These are phyloP conservation scores for Lates japonicus DNA, from an alignment of 2,797 vertebrate species.

Conservation along the genomic window DNA sequence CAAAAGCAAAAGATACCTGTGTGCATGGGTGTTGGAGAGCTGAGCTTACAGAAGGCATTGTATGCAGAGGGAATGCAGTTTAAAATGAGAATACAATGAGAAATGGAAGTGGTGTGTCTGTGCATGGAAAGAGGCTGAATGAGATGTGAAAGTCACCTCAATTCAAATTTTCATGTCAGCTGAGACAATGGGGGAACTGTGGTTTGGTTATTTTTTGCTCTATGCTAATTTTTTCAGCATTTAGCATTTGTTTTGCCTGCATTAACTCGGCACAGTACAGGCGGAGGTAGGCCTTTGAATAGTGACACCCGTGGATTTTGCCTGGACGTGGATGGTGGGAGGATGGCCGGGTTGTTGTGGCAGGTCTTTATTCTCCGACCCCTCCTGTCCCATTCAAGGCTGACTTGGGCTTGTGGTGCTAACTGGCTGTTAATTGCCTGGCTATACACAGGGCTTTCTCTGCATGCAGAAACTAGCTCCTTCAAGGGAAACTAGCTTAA, in stretches of 20 bases:
- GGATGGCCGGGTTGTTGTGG: conserved; percentile 41
- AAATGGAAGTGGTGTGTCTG: conserved; percentile 48
- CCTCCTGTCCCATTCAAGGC: conserved; percentile 71
- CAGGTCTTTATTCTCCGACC: conserved; percentile 61
- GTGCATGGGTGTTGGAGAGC: conserved; percentile 24
- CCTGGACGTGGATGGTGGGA: conserved; percentile 51
- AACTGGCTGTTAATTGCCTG: conserved; percentile 85
- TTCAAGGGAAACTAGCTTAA: conserved; percentile 85
- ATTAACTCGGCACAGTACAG: conserved; percentile 19
- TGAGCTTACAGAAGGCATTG: conserved; percentile 56
- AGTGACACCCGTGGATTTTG: conserved; percentile 50
- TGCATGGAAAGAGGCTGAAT: conserved; percentile 48
- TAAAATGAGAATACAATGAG: conserved; percentile 57
- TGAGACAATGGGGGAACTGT: conserved; percentile 25
- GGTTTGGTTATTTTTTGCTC: conserved; percentile 26
- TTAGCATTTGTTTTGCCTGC: conserved; percentile 54
- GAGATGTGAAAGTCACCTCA: conserved; percentile 55
- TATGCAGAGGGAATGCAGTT: conserved; percentile 64
- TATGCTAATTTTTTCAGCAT: conserved; percentile 51
- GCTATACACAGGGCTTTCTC: conserved; percentile 70
- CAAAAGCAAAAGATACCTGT: conserved; percentile 7
- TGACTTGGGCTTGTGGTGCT: conserved; percentile 79
- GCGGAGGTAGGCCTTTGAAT: conserved; percentile 25
- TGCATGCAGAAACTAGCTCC: conserved; percentile 79
- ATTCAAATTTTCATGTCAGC: conserved; percentile 55